Conservation (phyloP, 1,140 invertebrate species). For the Meteorus sp. region DNA sequence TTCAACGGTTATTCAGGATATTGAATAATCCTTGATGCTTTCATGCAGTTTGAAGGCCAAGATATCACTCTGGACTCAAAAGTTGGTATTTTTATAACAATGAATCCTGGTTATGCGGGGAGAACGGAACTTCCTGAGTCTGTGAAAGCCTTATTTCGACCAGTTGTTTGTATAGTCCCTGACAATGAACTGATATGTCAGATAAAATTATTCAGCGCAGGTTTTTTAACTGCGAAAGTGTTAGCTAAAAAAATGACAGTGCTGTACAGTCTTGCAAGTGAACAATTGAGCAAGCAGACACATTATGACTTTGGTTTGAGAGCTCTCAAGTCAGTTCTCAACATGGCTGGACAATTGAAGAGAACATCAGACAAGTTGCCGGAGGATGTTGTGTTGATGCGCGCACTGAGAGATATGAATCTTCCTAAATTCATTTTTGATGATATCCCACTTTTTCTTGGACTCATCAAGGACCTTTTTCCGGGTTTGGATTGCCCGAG, state of each 20-base stretch:
- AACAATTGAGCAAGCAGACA: conserved; percentile 88
- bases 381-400: conserved; percentile 86
- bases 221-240: conserved; percentile 82
- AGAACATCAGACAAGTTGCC: conserved; percentile 73
- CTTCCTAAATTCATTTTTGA: conserved; percentile 90
- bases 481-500: conserved; percentile 84
- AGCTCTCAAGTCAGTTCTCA: conserved; percentile 82
- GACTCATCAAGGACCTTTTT: conserved; percentile 86
- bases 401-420: conserved; percentile 88
- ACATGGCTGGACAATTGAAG: conserved; percentile 87
- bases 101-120: conserved; percentile 91
- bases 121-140: conserved; percentile 88
- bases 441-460: conserved; percentile 86
- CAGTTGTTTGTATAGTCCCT: conserved; percentile 86
- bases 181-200: conserved; percentile 89
- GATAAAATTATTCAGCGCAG: conserved; percentile 89
- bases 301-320: conserved; percentile 94
- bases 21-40: conserved; percentile 32
- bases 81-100: conserved; percentile 90
- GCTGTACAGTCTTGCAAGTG: conserved; percentile 79
- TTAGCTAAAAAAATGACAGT: conserved; percentile 93
- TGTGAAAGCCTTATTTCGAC: conserved; percentile 86
- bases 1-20: not conserved
- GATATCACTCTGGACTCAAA: conserved; percentile 81
- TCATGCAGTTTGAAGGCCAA: conserved; percentile 76